Conservation (phyloP, 1,140 invertebrate genomes). For the Oreohelix idahoensis region DNA sequence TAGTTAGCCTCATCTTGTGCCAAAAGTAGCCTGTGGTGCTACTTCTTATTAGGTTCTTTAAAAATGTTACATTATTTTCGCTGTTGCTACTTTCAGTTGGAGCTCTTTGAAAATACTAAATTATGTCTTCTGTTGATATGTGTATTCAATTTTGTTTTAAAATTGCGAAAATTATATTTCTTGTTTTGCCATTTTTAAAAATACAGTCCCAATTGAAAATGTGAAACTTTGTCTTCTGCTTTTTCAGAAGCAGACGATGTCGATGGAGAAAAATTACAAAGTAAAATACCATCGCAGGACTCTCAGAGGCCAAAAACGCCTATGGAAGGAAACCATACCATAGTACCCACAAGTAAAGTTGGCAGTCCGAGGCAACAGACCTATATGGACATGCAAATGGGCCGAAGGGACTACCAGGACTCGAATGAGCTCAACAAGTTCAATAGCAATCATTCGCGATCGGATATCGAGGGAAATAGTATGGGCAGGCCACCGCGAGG, state of each 20-base stretch:
- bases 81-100: no score
- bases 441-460: constrained; percentile 45
- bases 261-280: constrained; percentile 39
- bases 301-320: constrained; percentile 60
- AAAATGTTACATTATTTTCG: no score
- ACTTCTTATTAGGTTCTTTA: no score
- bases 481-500: constrained; percentile 60
- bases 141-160: no score
- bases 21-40: no score
- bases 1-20: no score
- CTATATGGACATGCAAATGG: constrained; percentile 52
- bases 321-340: constrained; percentile 46
- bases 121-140: no score
- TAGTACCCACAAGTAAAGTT: constrained; percentile 24
- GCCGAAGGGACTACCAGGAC: constrained; percentile 45
- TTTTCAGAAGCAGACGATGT: constrained; percentile 55
- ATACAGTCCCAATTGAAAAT: no score
- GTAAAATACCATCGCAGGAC: constrained; percentile 39
- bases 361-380: constrained; percentile 40
- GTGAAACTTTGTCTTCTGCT: no score
- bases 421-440: constrained; percentile 46
- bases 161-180: no score
- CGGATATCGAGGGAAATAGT: constrained; percentile 32
- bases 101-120: no score
- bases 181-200: no score